Evolutionary conservation across 2,113 vertebrate genomes (phyloP).

Genomic region (Tretioscincus oriximinensis): DNA sequence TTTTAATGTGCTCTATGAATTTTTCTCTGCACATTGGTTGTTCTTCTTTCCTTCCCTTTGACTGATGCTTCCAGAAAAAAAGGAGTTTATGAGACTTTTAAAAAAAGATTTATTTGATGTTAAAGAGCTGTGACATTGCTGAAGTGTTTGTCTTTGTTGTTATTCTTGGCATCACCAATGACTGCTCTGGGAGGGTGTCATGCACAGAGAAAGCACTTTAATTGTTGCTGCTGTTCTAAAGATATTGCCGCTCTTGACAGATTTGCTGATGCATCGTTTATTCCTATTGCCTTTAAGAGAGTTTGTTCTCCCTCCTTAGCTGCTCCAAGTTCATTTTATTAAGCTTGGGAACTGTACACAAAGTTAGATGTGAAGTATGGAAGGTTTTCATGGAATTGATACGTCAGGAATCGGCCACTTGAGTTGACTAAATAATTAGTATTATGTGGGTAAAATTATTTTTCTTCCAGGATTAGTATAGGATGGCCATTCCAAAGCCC

Average conservation of each 20-base stretch:
- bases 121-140: not conserved
- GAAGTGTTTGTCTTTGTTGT: slow-evolving; percentile 4
- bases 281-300: not conserved
- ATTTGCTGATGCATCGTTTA: slow-evolving; percentile 1
- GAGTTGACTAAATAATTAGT: not conserved
- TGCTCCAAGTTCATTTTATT: not conserved
- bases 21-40: not conserved
- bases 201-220: slow-evolving; percentile 5
- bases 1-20: not conserved
- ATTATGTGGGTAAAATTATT: not conserved
- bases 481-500: not conserved
- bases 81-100: not conserved
- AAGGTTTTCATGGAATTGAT: no score
- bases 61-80: not conserved
- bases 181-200: not conserved
- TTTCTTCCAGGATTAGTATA: not conserved
- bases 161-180: slow-evolving; percentile 7
- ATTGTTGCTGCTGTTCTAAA: not conserved
- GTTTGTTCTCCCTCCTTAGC: not conserved
- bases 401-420: no score
- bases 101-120: not conserved
- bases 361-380: no score
- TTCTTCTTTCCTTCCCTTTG: not conserved
- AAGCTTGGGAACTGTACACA: not conserved
- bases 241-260: slow-evolving; percentile 17